These are phyloP conservation scores for Polypedilum vanderplanki DNA, from an alignment of 1,140 invertebrate species.

Conservation along the genomic window DNA sequence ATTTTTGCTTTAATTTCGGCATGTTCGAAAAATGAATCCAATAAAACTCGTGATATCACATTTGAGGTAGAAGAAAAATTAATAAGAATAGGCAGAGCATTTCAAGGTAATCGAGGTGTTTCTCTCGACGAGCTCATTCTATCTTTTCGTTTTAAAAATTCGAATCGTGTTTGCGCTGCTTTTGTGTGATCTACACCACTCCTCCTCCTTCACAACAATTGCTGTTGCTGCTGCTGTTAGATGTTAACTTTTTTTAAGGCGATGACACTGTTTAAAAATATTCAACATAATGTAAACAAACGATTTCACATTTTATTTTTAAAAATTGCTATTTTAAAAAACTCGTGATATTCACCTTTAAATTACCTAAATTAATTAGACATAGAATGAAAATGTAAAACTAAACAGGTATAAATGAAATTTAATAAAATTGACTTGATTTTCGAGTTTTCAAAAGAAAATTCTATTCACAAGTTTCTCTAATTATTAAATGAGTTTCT, in stretches of 20 bases:
- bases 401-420: not conserved
- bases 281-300: no score
- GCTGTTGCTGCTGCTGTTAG: no score
- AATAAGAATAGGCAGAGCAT: not conserved
- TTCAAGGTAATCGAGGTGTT: constrained; percentile 26
- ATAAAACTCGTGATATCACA: constrained; percentile 1
- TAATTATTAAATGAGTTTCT: not conserved
- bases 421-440: no score
- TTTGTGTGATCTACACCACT: not conserved
- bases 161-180: not conserved
- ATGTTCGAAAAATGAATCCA: not conserved
- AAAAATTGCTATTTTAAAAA: no score
- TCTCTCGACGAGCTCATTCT: constrained; percentile 2
- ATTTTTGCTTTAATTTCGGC: not conserved
- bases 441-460: no score
- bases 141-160: not conserved
- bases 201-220: not conserved
- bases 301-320: no score
- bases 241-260: no score
- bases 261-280: no score
- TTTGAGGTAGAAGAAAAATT: not conserved
- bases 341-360: no score
- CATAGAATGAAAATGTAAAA: not conserved
- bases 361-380: not conserved
- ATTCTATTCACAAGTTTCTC: no score